Evolutionary conservation across 1,140 invertebrate species (phyloP).

Genomic region (Bombus impatiens): DNA sequence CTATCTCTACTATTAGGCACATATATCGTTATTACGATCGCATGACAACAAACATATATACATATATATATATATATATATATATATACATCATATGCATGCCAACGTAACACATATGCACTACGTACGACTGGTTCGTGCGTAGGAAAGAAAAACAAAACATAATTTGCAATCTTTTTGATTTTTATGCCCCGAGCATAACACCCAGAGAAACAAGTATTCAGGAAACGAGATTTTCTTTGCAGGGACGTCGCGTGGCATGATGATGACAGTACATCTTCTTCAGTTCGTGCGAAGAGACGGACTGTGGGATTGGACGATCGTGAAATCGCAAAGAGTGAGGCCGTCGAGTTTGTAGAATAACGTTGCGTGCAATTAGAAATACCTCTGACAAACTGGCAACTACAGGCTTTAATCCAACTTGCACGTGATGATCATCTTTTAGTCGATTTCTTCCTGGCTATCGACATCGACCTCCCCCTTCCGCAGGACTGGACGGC

Average conservation of each 20-base stretch:
- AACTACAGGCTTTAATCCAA: background rate
- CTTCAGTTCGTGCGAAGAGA: background rate
- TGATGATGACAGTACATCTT: background rate
- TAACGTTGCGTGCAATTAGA: conserved; percentile 12
- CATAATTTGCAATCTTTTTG: background rate
- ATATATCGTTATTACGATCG: background rate
- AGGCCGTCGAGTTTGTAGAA: background rate
- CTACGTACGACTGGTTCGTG: conserved; percentile 24
- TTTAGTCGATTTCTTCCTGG: background rate
- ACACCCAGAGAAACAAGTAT: background rate
- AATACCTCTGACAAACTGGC: background rate
- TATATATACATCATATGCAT: background rate
- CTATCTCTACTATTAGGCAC: background rate
- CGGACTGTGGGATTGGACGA: background rate
- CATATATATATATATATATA: too few relatives aligned
- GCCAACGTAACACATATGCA: background rate
- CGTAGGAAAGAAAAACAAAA: background rate
- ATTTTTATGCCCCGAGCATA: background rate
- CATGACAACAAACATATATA: background rate
- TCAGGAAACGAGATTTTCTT: conserved; percentile 45
- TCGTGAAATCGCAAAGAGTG: background rate
- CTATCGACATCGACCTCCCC: background rate
- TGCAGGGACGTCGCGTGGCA: conserved; percentile 4
- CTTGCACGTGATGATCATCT: background rate
- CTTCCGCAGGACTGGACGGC: background rate